Conservation (phyloP, 2,888 invertebrate species). For the Agriopis leucophaearia region DNA sequence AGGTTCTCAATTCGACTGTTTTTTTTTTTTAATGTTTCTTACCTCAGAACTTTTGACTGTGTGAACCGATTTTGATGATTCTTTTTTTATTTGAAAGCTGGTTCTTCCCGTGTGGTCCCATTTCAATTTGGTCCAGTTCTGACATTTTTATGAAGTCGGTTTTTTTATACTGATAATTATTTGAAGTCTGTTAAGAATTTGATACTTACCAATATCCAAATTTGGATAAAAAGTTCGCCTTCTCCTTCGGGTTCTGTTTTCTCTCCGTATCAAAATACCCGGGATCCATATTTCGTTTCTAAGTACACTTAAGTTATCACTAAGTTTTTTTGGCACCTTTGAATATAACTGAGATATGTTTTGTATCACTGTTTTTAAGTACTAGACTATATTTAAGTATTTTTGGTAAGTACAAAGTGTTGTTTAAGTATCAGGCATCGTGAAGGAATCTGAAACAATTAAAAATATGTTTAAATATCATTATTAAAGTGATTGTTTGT, state of each 20-base stretch:
- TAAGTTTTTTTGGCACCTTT: constrained; percentile 31
- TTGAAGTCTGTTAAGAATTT: too few species aligned
- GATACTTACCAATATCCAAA: constrained; percentile 55
- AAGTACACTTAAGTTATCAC: constrained; percentile 34
- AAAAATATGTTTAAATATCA: background rate
- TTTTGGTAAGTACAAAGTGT: background rate
- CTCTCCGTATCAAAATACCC: constrained; percentile 81
- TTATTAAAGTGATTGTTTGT: too few species aligned
- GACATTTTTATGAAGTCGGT: too few species aligned
- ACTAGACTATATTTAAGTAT: constrained; percentile 17
- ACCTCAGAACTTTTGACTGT: too few species aligned
- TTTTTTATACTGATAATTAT: too few species aligned
- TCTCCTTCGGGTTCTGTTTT: constrained; percentile 88
- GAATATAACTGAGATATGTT: constrained; percentile 20
- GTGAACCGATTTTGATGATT: too few species aligned
- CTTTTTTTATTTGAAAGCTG: too few species aligned
- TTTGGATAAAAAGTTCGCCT: constrained; percentile 88
- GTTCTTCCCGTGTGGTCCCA: too few species aligned
- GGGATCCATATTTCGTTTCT: constrained; percentile 74
- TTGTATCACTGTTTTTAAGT: constrained; percentile 29
- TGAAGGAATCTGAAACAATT: constrained; percentile 29
- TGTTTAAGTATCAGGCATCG: constrained; percentile 20
- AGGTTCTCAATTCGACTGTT: too few species aligned
- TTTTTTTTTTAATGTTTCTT: too few species aligned
- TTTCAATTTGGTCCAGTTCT: too few species aligned